Evolutionary conservation across 2,113 vertebrate genomes (phyloP).

Genomic region (Aptenodytes patagonicus): DNA sequence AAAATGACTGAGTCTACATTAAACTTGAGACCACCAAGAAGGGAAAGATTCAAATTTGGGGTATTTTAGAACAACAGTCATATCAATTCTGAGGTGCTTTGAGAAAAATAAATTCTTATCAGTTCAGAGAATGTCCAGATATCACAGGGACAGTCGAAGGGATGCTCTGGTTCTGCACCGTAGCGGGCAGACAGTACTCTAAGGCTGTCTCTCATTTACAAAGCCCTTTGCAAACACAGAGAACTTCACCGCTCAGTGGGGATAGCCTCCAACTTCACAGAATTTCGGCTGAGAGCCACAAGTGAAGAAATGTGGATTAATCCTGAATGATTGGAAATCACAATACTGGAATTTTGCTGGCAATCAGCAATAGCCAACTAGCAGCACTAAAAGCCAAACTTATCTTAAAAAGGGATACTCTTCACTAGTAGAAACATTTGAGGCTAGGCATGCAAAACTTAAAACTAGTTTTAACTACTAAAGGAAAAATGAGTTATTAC

Average conservation of each 20-base stretch:
- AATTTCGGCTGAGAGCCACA: not conserved
- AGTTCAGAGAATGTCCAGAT: not conserved
- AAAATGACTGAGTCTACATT: not conserved
- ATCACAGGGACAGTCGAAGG: not conserved
- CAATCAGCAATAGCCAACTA: not conserved
- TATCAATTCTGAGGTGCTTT: not conserved
- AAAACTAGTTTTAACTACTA: not conserved
- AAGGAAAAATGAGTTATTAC: not conserved
- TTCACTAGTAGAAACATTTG: not conserved
- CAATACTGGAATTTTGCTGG: not conserved
- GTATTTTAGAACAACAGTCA: not conserved
- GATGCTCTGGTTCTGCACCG: not conserved
- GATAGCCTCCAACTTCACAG: not conserved
- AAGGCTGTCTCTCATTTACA: not conserved
- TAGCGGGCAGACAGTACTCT: not conserved
- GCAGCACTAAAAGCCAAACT: not conserved
- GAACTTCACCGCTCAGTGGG: not conserved
- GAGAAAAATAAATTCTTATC: not conserved
- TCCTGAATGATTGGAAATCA: not conserved
- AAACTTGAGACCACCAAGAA: not conserved
- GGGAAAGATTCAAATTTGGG: not conserved
- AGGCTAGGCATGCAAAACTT: not conserved
- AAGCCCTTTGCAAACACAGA: not conserved
- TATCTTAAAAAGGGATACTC: not conserved
- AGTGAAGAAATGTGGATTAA: not conserved